These are phyloP conservation scores for Pentalonia nigronervosa DNA, from an alignment of 1,140 invertebrate species.

Conservation along the genomic window DNA sequence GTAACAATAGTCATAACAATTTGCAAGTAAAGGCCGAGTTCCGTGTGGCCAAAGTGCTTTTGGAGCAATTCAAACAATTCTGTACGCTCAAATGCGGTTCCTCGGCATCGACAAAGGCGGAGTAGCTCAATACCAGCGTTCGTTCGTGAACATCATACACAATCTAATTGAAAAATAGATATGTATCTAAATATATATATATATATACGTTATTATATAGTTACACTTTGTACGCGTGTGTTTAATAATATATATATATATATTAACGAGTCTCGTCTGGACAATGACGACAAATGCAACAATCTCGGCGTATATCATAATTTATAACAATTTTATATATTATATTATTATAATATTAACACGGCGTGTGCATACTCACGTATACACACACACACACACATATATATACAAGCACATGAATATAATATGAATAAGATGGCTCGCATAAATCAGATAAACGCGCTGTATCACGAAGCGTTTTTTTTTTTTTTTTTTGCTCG, in stretches of 20 bases:
- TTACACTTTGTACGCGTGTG: neutral
- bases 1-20: too few relatives aligned
- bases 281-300: neutral
- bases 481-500: neutral
- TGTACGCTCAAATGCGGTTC: neutral
- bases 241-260: neutral
- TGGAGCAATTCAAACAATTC: neutral
- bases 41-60: neutral
- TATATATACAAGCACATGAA: neutral
- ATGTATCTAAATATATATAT: neutral
- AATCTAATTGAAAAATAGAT: neutral
- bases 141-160: neutral
- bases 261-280: neutral
- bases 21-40: too few relatives aligned
- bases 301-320: neutral
- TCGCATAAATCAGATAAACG: constrained; percentile 32
- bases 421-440: constrained; percentile 9
- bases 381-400: neutral
- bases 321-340: neutral
- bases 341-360: neutral
- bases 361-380: neutral
- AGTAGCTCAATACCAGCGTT: neutral
- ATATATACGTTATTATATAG: neutral
- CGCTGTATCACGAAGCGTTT: constrained; percentile 12
- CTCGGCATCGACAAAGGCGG: neutral